A percentile compares a stretch with the other conserved stretches of the same genome.
phyloP scores from a whole-genome alignment of 2,888 invertebrate genomes.

The Leucophenga montana region DNA sequence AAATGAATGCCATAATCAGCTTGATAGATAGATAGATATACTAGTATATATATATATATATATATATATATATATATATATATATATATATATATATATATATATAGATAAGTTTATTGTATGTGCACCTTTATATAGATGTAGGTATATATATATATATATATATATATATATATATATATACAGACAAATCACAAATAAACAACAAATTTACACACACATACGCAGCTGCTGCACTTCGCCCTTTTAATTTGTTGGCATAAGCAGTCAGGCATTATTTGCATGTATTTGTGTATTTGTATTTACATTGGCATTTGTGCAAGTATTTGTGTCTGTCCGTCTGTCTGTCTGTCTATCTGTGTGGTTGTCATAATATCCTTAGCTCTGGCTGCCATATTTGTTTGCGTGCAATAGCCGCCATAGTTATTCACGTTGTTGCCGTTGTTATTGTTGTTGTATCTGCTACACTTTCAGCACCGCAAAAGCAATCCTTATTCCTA shows the following conservation, averaged over 20 bases:
- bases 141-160: conserved; percentile 1
- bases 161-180: conserved; percentile 2
- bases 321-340: neutral
- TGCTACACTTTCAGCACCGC: conserved; percentile 30
- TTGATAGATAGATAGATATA: neutral
- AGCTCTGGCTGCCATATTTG: conserved; percentile 28
- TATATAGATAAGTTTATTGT: neutral
- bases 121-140: neutral
- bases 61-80: conserved; percentile 9
- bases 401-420: conserved; percentile 30
- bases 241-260: conserved; percentile 55
- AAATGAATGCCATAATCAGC: neutral
- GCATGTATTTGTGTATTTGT: conserved; percentile 5
- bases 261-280: conserved; percentile 47
- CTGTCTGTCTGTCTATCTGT: conserved; percentile 20
- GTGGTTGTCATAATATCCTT: neutral
- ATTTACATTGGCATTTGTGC: neutral
- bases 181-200: conserved; percentile 9
- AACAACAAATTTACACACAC: conserved; percentile 40
- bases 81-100: neutral
- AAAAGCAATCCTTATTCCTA: conserved; percentile 59
- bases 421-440: no score
- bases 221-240: conserved; percentile 43
- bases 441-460: no score
- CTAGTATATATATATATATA: neutral